These are phyloP conservation scores for Contarinia nasturtii DNA, from an alignment of 1,140 invertebrate species.

Conservation along the genomic window DNA sequence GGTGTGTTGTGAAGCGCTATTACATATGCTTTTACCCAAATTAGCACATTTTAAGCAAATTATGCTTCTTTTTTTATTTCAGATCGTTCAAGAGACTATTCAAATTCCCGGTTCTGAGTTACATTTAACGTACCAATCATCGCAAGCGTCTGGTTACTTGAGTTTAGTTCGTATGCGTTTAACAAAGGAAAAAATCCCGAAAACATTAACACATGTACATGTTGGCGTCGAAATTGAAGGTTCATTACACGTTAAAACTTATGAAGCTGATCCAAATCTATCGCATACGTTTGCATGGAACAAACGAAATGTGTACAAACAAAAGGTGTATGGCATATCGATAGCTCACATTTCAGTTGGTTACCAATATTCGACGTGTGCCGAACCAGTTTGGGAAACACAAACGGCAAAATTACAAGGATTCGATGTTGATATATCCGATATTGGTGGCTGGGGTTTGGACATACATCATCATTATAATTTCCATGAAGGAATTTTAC, in stretches of 20 bases:
- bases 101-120: conserved; percentile 80
- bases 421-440: conserved; percentile 93
- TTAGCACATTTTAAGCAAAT: not conserved
- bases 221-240: conserved; percentile 82
- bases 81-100: conserved; percentile 90
- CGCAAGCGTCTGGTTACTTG: conserved; percentile 76
- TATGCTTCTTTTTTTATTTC: conserved; percentile 13
- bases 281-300: conserved; percentile 95
- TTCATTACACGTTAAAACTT: conserved; percentile 72
- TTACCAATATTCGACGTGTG: conserved; percentile 81
- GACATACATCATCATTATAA: conserved; percentile 98
- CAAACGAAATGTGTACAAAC: conserved; percentile 90
- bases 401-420: conserved; percentile 84
- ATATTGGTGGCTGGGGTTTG: conserved; percentile 92
- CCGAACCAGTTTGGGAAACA: conserved; percentile 78
- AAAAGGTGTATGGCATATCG: conserved; percentile 81
- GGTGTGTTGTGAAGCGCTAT: too few species aligned
- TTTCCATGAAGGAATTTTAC: conserved; percentile 89
- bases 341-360: conserved; percentile 77
- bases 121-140: conserved; percentile 83
- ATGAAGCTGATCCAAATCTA: conserved; percentile 88
- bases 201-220: conserved; percentile 67
- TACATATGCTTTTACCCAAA: too few species aligned
- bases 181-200: conserved; percentile 60
- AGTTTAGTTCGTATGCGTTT: conserved; percentile 83